Evolutionary conservation across 2,113 vertebrate species (phyloP).

Genomic region (Coracopsis vasa): DNA sequence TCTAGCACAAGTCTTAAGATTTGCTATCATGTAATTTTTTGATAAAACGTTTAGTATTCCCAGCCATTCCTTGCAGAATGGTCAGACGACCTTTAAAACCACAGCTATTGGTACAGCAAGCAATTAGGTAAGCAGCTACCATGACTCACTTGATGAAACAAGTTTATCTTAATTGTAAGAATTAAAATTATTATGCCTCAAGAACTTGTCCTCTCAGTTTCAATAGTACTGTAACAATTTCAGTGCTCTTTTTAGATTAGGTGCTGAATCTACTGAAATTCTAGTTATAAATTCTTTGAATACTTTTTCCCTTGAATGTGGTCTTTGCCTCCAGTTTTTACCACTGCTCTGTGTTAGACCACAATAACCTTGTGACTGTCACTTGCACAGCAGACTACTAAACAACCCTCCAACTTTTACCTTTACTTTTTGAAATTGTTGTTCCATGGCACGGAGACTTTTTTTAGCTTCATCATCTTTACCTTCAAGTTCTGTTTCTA

Average conservation of each 20-base stretch:
- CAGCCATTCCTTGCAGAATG: neutral
- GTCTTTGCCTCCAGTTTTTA: neutral
- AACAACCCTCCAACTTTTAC: conserved; percentile 56
- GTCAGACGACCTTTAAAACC: neutral
- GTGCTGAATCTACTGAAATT: neutral
- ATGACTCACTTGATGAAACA: neutral
- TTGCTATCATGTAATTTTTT: neutral
- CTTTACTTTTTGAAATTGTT: conserved; percentile 91
- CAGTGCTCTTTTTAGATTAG: neutral
- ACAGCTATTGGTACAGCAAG: neutral
- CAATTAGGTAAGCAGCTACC: neutral
- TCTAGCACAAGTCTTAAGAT: neutral
- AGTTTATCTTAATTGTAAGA: neutral
- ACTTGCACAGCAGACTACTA: neutral
- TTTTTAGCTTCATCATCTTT: conserved; percentile 90
- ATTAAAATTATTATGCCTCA: neutral
- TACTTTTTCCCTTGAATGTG: neutral
- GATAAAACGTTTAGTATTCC: neutral
- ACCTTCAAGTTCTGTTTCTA: conserved; percentile 90
- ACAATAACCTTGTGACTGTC: neutral
- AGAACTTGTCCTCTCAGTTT: neutral
- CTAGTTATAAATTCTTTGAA: neutral
- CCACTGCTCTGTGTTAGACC: neutral
- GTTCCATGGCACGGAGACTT: conserved; percentile 88
- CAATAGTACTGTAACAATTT: neutral